Evolutionary conservation across 2,797 vertebrate genomes (phyloP), one percentile per base, ranked within the genome.

Genomic region (Halcyon leucocephala): DNA sequence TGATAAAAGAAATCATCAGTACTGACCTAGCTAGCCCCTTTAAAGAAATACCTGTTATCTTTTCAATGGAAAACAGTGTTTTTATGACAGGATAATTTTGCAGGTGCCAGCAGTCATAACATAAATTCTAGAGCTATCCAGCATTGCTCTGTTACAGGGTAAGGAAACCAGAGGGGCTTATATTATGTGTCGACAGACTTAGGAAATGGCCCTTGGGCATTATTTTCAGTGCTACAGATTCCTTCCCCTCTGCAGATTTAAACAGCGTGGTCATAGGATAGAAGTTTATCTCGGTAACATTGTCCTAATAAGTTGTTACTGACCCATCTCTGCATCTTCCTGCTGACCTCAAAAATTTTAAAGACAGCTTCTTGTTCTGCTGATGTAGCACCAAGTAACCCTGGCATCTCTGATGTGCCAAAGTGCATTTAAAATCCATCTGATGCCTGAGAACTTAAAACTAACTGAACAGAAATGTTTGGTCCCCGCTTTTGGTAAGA

Each of bases 171-270:
- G 61, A 29, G 48, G 60, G 33, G 80, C 26, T 73, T 39, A 37
- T 14, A 20, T 67, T 60, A 57, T 64, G 22, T 31, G 57, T 35
- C 0, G 0, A 67, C 55, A 74, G 80, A 24, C 35, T 44, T 25
- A 39, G 51, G 78, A 87, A 91, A 60, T 8, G 35, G 48, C 79
- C 41, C 46, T 81, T 16, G 1, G 61, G 37, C 61, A 25, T 42
- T 83, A 49, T 57, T 93, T 83, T 69, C 19, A 19, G 72, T 89
- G 66, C 42, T 82, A 49, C n/a, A 35, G 54, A 84, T 54, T 62
- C 44, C 73, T 79, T 66, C 93, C 37, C 82, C 44, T 54, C 35
- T 44, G 58, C 54, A 90, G 88, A 72, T 79, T 90, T 72, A 89
- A 94, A 81, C 54, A 81, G 69, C 46, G 18, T 0, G 0, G 29